Evolutionary conservation across 1,140 invertebrate species (phyloP).

Genomic region (Amphibalanus amphitrite): DNA sequence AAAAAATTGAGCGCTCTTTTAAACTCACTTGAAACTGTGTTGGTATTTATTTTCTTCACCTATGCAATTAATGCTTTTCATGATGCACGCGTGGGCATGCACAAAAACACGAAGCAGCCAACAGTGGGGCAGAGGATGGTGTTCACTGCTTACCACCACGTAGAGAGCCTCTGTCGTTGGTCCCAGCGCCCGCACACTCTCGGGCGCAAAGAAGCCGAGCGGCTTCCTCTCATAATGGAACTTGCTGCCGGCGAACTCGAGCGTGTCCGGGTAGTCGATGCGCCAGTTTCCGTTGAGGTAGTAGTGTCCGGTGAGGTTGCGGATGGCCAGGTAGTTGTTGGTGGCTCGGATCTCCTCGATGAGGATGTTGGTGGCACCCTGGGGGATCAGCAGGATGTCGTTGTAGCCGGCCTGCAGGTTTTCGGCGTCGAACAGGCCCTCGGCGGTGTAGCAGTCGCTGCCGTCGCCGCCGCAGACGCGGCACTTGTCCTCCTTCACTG

Average conservation of each 20-base stretch:
- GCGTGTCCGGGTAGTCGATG: constrained; percentile 67
- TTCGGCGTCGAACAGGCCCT: constrained; percentile 33
- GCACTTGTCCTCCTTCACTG: constrained; percentile 72
- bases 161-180: constrained; percentile 73
- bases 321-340: constrained; percentile 81
- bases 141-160: constrained; percentile 66
- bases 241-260: constrained; percentile 57
- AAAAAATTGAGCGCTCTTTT: too few relatives aligned
- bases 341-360: constrained; percentile 62
- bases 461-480: constrained; percentile 81
- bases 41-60: too few relatives aligned
- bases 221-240: constrained; percentile 74
- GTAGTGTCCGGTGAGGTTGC: constrained; percentile 62
- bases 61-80: too few relatives aligned
- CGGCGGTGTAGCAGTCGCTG: constrained; percentile 63
- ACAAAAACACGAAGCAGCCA: too few relatives aligned
- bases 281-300: constrained; percentile 87
- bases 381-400: constrained; percentile 76
- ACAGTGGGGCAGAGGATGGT: too few relatives aligned
- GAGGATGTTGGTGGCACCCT: constrained; percentile 81
- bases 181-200: constrained; percentile 60
- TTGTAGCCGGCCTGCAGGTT: constrained; percentile 47
- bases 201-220: constrained; percentile 58
- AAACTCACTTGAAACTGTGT: neutral
- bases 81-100: too few relatives aligned